Base-by-base conservation (phyloP, 2,888 invertebrate species). In the Lithophane semibrunnea region DNA sequence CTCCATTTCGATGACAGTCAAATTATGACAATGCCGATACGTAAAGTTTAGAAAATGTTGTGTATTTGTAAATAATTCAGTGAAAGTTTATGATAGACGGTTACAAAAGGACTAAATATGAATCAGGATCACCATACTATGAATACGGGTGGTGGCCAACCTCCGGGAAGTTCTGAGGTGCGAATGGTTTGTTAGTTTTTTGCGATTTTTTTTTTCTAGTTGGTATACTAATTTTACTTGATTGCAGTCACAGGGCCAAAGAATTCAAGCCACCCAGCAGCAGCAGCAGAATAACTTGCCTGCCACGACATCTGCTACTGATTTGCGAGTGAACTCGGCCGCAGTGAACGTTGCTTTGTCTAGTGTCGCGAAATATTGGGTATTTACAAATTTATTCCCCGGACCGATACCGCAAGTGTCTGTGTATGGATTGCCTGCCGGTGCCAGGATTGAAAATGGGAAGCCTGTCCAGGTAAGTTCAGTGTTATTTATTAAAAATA, bases 321-420 rank as follows among this genome's bases (percentile, higher is more conserved):
- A 97, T 92, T 92, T 97, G 67, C 93, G 97, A 90, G 97, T 97
- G 65, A 97, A 97, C 91, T 97, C 97, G 0, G 97, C 97, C 69
- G 97, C 97, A 78, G 96, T 97, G 85, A 97, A 97, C 93, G 98
- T 98, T 90, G 97, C 98, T 91, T 97, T 98, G 95, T 97, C 97
- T 92, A 98, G 97, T 95, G 98, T 98, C 91, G 98, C 98, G 86
- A 98, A 98, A 94, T 98, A 98, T 94, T 98, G 98, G 98, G 98
- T 98, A 92, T 97, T 98, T 93, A 98, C 98, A 83, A 98, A 98
- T 97, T 96, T 98, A 87, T 97, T 98, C 92, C 98, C 98, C 75
- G 98, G 98, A 77, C 98, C 98, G 71, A 97, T 98, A 93, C 98
- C 98, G 79, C 98, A 98, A 97, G 98, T 98, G 73, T 98, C 98